Conservation (phyloP, 2,888 invertebrate species). For the Temnothorax ravouxi region DNA sequence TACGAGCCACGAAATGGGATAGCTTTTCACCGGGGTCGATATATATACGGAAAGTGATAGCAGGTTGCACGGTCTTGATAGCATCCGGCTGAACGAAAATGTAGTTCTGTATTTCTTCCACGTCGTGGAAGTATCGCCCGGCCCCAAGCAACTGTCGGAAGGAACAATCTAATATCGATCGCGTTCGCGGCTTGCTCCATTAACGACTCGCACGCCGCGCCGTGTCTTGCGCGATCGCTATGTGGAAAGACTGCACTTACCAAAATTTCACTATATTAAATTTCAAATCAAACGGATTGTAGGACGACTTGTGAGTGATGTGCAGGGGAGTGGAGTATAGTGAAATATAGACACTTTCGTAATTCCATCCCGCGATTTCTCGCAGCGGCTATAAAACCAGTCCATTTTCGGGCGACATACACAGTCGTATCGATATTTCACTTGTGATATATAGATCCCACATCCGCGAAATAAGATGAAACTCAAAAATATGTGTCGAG, state of each 20-base stretch:
- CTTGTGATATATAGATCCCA: constrained; percentile 11
- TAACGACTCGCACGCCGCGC: background rate
- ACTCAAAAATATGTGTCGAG: background rate
- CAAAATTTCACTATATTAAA: background rate
- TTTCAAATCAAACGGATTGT: background rate
- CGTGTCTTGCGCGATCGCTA: background rate
- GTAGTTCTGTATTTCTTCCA: constrained; percentile 29
- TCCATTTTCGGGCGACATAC: constrained; percentile 11
- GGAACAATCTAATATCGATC: constrained; percentile 43
- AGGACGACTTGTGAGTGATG: background rate
- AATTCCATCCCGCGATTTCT: background rate
- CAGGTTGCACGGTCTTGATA: constrained; percentile 17
- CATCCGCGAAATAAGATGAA: background rate
- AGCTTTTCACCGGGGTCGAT: constrained; percentile 17
- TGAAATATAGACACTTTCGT: background rate
- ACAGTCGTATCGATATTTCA: constrained; percentile 11
- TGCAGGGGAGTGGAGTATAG: background rate
- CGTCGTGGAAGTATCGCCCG: background rate
- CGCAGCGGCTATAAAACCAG: background rate
- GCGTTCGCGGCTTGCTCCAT: constrained; percentile 5
- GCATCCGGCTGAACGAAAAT: constrained; percentile 31
- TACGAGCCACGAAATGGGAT: constrained; percentile 46
- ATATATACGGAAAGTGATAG: constrained; percentile 42
- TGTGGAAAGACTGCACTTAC: background rate
- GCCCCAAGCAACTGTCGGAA: background rate